Base-by-base conservation (phyloP, 1,140 invertebrate species). In the Zaprionus taronus region DNA sequence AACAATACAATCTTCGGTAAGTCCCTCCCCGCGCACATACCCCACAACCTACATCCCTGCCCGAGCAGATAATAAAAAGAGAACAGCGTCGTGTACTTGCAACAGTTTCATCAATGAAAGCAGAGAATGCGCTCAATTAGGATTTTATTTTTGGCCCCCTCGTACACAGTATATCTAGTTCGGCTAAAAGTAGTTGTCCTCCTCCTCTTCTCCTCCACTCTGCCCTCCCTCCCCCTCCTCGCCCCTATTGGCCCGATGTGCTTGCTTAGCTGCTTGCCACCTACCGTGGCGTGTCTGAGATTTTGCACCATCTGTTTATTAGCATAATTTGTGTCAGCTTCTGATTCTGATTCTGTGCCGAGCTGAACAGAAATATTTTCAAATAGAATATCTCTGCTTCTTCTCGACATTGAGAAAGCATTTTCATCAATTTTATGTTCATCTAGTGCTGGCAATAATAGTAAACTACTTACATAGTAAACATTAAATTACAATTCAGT, bases 1-100 rank as follows among this genome's bases (percentile, higher is more conserved):
- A 92, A 84, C 67, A 93, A 93, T 57, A 93, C 92, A 62, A 91
- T 93, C 49, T 93, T 93, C 58, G 93, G 91, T 92, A 61, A 92
- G 91, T 84, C 53, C 15, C 6, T 7, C n/a, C 61, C 28, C 28
- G 4, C 36, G 9, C 26, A 22, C 12, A 31, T 15, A 12, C 41
- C 22, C 17, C 28, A 22, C 28, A n/a, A 17, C 5, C 17, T 9
- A 57, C 55, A 22, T 51, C 49, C 60, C 51, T 17, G 15, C 12
- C 47, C 20, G 7, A 1, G 9, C 20, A 51, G 47, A 20, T 20
- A 49, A 49, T 20, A 49, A 49, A 49, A 49, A 12, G 47, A 51
- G 47, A 20, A 51, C 1, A 12, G 9, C 47, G 22, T 14, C 17
- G 47, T 24, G 17, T 51, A 24, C 28, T 60, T 64, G 58, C 31